Percentiles rank a stretch among this genome's conserved stretches.
phyloP scores from a whole-genome alignment of 2,888 invertebrate species.

The Sarcophaga carnaria region DNA sequence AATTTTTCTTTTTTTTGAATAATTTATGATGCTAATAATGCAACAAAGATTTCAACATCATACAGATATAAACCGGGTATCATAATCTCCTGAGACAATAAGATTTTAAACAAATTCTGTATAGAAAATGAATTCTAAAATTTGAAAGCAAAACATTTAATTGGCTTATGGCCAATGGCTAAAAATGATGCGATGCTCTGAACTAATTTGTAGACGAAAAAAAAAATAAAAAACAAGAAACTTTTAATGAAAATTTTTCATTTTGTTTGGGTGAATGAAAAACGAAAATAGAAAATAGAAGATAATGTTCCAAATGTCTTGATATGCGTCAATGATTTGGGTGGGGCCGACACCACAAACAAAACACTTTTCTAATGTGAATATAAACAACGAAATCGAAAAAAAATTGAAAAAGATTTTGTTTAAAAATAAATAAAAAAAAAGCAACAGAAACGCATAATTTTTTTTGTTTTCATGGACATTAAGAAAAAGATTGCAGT shows the following conservation, averaged over 20 bases:
- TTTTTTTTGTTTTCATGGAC: background rate
- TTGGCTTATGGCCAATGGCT: conserved; percentile 42
- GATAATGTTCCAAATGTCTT: conserved; percentile 54
- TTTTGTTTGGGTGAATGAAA: conserved; percentile 41
- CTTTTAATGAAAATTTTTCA: background rate
- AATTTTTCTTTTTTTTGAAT: background rate
- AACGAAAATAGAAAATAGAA: conserved; percentile 8
- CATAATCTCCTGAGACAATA: background rate
- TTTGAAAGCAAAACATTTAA: conserved; percentile 43
- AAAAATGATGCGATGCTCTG: conserved; percentile 17
- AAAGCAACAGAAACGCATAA: background rate
- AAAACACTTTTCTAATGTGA: background rate
- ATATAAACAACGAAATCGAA: conserved; percentile 1
- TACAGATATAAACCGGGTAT: background rate
- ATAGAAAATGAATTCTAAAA: background rate
- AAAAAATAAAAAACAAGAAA: background rate
- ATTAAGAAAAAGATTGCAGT: background rate
- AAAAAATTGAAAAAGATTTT: background rate
- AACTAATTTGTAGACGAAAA: conserved; percentile 25
- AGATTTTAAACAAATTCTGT: background rate
- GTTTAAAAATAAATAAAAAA: background rate
- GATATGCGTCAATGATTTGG: conserved; percentile 64
- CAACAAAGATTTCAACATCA: conserved; percentile 4
- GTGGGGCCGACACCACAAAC: conserved; percentile 62
- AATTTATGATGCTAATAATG: conserved; percentile 23